Conservation (phyloP, 2,113 vertebrate species). For the Sus scrofa region T2T-Sscrofa CM000812.6:6134501-6135000, state of each 20-base stretch:
- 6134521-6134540: not conserved
- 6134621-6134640: not conserved
- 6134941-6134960: not conserved
- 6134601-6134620: fast-evolving
- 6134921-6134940: not conserved
- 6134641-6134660: not conserved
- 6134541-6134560: not conserved
- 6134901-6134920: not conserved
- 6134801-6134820: not conserved
- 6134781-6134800: not conserved
- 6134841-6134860: not conserved
- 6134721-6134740: not conserved
- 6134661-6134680: fast-evolving
- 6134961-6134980: not conserved
- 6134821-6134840: not conserved
- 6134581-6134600: not conserved
- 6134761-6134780: not conserved
- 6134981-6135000: too few relatives aligned
- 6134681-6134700: not conserved
- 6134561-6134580: too few relatives aligned
- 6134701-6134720: not conserved
- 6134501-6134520: not conserved
- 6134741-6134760: not conserved
- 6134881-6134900: not conserved
- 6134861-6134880: not conserved